Evolutionary conservation across 2,113 vertebrate species (phyloP), one percentile per base, ranked within the genome.

Genomic region (Calcarius ornatus): DNA sequence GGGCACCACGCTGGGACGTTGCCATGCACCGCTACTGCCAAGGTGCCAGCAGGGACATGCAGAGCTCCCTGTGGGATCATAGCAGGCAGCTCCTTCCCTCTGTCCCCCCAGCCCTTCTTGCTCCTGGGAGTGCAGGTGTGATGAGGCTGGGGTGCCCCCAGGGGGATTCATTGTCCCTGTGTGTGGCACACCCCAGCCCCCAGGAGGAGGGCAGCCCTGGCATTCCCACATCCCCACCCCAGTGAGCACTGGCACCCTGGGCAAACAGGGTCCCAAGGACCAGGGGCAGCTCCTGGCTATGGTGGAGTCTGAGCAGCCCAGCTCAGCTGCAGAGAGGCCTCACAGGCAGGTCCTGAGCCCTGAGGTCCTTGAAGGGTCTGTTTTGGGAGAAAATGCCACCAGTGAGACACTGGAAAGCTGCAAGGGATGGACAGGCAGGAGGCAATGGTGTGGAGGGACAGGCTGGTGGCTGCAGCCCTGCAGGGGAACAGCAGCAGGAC

Each of bases 111-210:
- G 38, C 33, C 59, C 59, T 59, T 53, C 35, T 37, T 6, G 1
- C 40, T 43, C n/a, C 68, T 54, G 19, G 45, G 57, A 31, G 33
- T 35, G 51, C n/a, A 76, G 56, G 10, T 66, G 11, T 54, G 43
- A 50, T 12, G 53, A 14, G 30, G 18, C 15, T 4, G 18, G 16
- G 20, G 14, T 65, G 24, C 14, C 33, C 40, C 38, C 8, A 31
- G 66, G 2, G 33, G 12, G 8, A 38, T 56, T 65, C 2, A 0
- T 5, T 61, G 54, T 3, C 28, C 48, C 45, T 1, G 2, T 23
- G 21, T 38, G 30, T 30, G 51, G 60, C 33, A 64, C 4, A 0
- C 31, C 38, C 21, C 13, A 24, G 30, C 28, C 28, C 42, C 33
- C 9, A 40, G 43, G 71, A 0, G 0, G 3, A 12, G 10, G 35